Percentiles rank a stretch among this genome's conserved stretches.
These are phyloP conservation scores for Oxyura jamaicensis DNA, from an alignment of 2,113 vertebrate genomes.

Conservation along the genomic window DNA sequence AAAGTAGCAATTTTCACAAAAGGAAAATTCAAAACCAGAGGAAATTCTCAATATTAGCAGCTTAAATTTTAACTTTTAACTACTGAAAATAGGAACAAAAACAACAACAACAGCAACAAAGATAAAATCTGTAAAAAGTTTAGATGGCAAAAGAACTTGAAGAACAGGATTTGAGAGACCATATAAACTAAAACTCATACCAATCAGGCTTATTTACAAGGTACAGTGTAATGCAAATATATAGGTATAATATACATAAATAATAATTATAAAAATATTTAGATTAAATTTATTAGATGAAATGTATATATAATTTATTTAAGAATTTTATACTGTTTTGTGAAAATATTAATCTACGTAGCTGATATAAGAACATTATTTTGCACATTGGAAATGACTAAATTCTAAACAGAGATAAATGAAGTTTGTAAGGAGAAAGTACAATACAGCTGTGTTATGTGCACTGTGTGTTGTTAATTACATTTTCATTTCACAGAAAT, in stretches of 20 bases:
- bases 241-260: not conserved
- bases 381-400: not conserved
- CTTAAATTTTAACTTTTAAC: not conserved
- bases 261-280: not conserved
- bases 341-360: not conserved
- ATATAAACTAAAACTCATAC: not conserved
- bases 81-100: not conserved
- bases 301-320: not conserved
- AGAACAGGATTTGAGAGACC: not conserved
- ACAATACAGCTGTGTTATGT: not conserved
- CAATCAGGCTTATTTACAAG: not conserved
- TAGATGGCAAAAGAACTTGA: not conserved
- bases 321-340: not conserved
- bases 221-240: not conserved
- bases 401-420: not conserved
- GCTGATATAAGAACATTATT: not conserved
- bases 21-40: not conserved
- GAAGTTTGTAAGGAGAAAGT: not conserved
- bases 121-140: not conserved
- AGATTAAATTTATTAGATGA: not conserved
- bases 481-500: no score
- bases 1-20: not conserved
- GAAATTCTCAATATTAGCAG: not conserved
- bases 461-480: not conserved
- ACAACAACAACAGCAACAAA: no score